phyloP scores from a whole-genome alignment of 2,888 invertebrate species.

The Scaptomyza caliginosa region DNA sequence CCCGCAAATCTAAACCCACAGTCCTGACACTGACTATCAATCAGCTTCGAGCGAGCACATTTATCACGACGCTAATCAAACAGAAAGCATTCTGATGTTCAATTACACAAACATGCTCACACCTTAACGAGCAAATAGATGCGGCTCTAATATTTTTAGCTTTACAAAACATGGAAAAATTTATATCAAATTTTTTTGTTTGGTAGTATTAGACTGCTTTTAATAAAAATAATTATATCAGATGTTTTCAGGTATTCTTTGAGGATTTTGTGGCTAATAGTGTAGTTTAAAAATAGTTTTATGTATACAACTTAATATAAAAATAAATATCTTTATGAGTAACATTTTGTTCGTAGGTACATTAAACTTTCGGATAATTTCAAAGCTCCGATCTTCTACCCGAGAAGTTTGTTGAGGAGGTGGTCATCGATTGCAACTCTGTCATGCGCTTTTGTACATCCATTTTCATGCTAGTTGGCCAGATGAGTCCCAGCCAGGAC shows the following conservation, averaged over 20 bases:
- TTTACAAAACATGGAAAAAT: background rate
- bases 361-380: too few species aligned
- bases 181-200: too few species aligned
- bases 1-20: background rate
- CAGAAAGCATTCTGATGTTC: conserved; percentile 56
- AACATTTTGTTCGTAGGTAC: conserved; percentile 52
- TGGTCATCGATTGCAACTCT: conserved; percentile 50
- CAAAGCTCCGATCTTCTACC: conserved; percentile 11
- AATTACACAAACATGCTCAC: conserved; percentile 23
- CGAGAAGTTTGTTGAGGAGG: conserved; percentile 31
- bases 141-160: too few species aligned
- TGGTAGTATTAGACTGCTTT: background rate
- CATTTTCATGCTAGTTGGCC: conserved; percentile 34
- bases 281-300: background rate
- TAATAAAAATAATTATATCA: background rate
- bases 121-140: conserved; percentile 8
- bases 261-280: background rate
- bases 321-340: background rate
- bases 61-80: conserved; percentile 54
- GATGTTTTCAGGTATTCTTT: too few species aligned
- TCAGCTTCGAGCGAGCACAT: conserved; percentile 50
- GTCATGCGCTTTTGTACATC: conserved; percentile 39
- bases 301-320: background rate
- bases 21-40: conserved; percentile 52
- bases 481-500: conserved; percentile 51